Evolutionary conservation across 92 coral and sea anemone species (phyloP).

Genomic region (Bergia puertoricense): DNA sequence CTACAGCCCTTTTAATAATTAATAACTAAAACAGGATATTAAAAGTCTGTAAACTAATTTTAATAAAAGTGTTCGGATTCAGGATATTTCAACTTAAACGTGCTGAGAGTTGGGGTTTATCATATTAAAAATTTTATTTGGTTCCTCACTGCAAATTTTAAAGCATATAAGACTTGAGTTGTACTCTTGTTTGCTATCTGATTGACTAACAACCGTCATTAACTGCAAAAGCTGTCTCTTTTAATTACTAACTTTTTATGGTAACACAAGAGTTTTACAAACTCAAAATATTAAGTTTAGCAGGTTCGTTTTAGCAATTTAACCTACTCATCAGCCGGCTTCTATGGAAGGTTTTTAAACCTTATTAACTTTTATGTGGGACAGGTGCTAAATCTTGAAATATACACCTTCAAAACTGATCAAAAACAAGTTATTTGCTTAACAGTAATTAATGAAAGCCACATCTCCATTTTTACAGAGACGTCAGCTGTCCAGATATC

Average conservation of each 20-base stretch:
- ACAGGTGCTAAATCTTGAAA: background rate
- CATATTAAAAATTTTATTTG: too few species aligned
- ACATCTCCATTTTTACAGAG: too few species aligned
- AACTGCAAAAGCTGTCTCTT: background rate
- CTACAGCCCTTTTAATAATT: background rate
- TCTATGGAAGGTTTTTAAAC: too few species aligned
- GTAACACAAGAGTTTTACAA: too few species aligned
- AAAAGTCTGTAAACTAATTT: background rate
- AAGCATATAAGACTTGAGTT: background rate
- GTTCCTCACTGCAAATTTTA: too few species aligned
- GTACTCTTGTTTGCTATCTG: background rate
- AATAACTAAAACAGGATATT: background rate
- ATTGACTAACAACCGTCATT: background rate
- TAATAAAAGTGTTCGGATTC: background rate
- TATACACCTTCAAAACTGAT: background rate
- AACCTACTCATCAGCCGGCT: too few species aligned
- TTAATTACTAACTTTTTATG: too few species aligned
- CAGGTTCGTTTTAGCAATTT: background rate
- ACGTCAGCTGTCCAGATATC: too few species aligned
- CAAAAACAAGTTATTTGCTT: background rate
- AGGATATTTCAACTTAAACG: background rate
- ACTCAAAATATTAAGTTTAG: too few species aligned
- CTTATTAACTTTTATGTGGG: background rate
- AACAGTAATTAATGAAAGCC: background rate
- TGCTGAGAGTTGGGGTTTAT: background rate